These are phyloP conservation scores for Cryptus viduatorius DNA, from an alignment of 2,888 invertebrate species.

Conservation along the genomic window DNA sequence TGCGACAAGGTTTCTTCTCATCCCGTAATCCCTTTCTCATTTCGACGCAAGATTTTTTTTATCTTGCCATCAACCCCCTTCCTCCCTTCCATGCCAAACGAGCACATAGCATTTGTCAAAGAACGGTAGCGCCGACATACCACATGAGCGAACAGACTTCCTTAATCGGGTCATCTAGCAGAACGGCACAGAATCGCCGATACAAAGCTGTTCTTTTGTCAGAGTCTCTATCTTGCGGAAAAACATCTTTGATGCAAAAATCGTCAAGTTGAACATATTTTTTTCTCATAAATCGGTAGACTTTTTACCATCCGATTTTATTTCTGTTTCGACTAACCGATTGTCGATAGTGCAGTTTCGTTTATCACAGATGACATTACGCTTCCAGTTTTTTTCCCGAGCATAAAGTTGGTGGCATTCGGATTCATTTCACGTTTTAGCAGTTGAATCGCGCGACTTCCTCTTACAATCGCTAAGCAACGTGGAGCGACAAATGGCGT, in stretches of 20 bases:
- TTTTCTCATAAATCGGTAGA: background rate
- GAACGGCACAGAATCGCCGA: background rate
- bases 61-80: background rate
- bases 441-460: too few species aligned
- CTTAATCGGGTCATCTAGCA: background rate
- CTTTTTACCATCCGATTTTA: too few species aligned
- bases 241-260: too few species aligned
- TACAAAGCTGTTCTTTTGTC: background rate
- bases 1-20: conserved; percentile 69
- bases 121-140: conserved; percentile 16
- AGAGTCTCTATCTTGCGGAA: background rate
- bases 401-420: too few species aligned
- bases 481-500: too few species aligned
- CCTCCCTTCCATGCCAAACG: conserved; percentile 15
- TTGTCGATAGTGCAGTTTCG: too few species aligned
- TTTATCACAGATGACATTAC: too few species aligned
- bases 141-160: background rate
- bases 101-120: conserved; percentile 45
- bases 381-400: too few species aligned
- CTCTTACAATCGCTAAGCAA: too few species aligned
- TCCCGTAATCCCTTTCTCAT: conserved; percentile 54
- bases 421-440: too few species aligned
- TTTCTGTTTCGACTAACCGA: too few species aligned
- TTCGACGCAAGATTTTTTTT: conserved; percentile 32
- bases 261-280: background rate